These are phyloP conservation scores for Campylomormyrus tamandua DNA, from an alignment of 2,113 vertebrate species.

Conservation along the genomic window DNA sequence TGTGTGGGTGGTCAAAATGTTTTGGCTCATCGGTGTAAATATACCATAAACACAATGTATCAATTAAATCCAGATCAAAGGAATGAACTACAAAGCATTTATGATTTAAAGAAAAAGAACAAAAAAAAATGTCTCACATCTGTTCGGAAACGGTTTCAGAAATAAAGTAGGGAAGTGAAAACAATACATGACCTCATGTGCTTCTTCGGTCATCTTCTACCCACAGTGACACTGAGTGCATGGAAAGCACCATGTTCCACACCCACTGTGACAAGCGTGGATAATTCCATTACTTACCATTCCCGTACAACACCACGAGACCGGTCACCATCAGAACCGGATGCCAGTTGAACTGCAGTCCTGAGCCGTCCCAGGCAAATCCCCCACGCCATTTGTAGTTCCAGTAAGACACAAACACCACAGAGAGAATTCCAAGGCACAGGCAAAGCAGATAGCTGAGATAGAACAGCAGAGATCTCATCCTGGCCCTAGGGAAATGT, in stretches of 20 bases:
- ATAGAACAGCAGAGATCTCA: conserved; percentile 53
- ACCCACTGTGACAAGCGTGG: not conserved
- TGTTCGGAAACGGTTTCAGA: not conserved
- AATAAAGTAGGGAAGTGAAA: conserved; percentile 5
- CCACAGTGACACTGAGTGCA: not conserved
- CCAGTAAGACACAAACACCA: conserved; percentile 69
- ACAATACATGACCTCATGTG: not conserved
- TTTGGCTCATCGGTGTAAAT: not conserved
- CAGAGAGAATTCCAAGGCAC: conserved; percentile 60
- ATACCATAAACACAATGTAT: not conserved
- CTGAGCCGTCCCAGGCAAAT: conserved; percentile 71
- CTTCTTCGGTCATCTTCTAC: not conserved
- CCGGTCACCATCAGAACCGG: conserved; percentile 82
- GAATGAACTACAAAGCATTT: not conserved
- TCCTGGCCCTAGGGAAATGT: conserved; percentile 33
- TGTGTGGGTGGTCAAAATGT: not conserved
- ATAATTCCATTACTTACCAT: conserved; percentile 59
- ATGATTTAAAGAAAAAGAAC: not conserved
- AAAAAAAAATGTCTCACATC: not conserved
- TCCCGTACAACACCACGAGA: conserved; percentile 76
- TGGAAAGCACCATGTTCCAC: not conserved
- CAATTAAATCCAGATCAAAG: not conserved
- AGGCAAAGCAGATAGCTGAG: conserved; percentile 55
- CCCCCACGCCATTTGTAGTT: conserved; percentile 66
- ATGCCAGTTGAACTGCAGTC: conserved; percentile 82